Percentiles rank a stretch among this genome's conserved stretches.
phyloP scores from a whole-genome alignment of 2,113 vertebrate species.

The Cariama cristata region DNA sequence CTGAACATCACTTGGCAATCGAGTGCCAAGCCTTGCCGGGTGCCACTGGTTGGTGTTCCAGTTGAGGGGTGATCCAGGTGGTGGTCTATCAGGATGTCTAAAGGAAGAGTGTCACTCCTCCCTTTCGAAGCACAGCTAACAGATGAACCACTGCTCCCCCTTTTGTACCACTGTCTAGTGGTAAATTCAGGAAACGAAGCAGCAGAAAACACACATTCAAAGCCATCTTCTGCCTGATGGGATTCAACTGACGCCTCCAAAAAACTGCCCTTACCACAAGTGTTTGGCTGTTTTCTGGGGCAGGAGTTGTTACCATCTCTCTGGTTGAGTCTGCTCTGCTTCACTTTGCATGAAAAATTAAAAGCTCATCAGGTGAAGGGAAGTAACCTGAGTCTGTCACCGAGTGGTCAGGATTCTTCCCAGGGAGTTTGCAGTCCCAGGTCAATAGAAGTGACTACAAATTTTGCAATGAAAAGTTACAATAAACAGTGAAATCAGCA shows the following conservation, averaged over 20 bases:
- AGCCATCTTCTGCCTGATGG: not conserved
- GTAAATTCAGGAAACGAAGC: not conserved
- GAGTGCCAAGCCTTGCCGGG: not conserved
- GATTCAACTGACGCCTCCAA: not conserved
- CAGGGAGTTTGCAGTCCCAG: not conserved
- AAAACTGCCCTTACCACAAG: not conserved
- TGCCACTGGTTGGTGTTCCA: not conserved
- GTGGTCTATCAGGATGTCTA: not conserved
- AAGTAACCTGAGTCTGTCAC: constrained; percentile 2
- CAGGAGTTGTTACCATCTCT: not conserved
- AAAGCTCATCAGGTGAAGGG: not conserved
- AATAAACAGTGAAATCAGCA: not conserved
- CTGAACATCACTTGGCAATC: not conserved
- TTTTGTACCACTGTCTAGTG: not conserved
- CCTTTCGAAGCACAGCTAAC: not conserved
- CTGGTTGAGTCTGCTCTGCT: not conserved
- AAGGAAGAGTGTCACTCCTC: not conserved
- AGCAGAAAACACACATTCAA: not conserved
- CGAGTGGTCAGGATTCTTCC: not conserved
- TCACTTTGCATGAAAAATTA: not conserved
- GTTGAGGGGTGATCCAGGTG: not conserved
- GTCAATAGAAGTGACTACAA: not conserved
- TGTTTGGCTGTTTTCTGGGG: not conserved
- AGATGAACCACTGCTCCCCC: not conserved
- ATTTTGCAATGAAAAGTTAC: not conserved